Evolutionary conservation across 2,113 vertebrate genomes (phyloP).

Genomic region (Sula dactylatra): DNA sequence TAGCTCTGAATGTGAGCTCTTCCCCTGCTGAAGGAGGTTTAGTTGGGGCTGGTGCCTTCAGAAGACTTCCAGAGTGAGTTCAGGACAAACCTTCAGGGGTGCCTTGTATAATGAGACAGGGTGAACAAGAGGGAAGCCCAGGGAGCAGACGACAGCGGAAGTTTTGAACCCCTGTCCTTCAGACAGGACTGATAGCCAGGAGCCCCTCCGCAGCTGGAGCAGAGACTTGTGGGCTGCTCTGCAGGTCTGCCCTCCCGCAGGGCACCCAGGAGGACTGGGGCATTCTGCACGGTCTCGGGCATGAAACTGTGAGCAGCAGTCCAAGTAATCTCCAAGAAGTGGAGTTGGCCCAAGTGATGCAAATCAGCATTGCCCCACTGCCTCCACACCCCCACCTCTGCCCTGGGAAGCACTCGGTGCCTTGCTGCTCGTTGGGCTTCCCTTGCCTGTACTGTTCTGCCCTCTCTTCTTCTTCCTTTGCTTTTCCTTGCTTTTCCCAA

Average conservation of each 20-base stretch:
- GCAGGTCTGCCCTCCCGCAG: background rate
- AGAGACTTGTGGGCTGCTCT: background rate
- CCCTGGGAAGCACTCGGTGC: background rate
- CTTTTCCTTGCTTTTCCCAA: background rate
- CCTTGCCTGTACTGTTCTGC: background rate
- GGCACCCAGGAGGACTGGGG: background rate
- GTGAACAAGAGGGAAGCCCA: background rate
- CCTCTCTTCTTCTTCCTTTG: background rate
- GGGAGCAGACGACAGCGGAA: background rate
- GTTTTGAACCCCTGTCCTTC: background rate
- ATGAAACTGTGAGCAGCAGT: background rate
- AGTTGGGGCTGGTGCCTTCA: background rate
- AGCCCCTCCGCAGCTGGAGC: background rate
- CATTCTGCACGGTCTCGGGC: background rate
- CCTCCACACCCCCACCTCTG: fast-evolving
- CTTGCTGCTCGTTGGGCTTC: background rate
- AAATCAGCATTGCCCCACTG: background rate
- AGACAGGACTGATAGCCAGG: background rate
- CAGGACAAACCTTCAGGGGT: background rate
- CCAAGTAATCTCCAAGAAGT: background rate
- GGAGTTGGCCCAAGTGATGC: background rate
- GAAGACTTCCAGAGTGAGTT: background rate
- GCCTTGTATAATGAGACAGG: too few species aligned
- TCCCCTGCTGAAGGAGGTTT: background rate
- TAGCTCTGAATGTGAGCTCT: background rate